Evolutionary conservation across 1,140 invertebrate species (phyloP).

Genomic region (Drosophila murphyi): DNA sequence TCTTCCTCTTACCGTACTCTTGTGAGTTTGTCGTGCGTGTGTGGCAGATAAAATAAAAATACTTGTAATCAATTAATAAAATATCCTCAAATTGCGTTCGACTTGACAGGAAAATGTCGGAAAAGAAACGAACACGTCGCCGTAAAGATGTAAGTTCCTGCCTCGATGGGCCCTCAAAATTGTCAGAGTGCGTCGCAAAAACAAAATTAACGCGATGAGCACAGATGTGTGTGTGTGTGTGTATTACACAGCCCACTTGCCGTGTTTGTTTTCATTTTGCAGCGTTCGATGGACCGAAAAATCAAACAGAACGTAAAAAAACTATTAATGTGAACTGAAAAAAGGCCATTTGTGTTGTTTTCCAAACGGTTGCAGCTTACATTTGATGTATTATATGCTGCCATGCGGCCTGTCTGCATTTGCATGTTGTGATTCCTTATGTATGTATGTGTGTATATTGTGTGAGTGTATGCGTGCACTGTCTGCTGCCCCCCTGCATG

Average conservation of each 20-base stretch:
- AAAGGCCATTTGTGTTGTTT: slow-evolving; percentile 6
- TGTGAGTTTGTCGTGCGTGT: slow-evolving; percentile 54
- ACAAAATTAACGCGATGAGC: slow-evolving; percentile 13
- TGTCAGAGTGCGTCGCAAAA: slow-evolving; percentile 4
- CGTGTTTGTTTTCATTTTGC: slow-evolving; percentile 64
- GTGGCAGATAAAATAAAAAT: slow-evolving; percentile 67
- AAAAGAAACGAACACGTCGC: slow-evolving; percentile 82
- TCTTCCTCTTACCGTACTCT: slow-evolving; percentile 33
- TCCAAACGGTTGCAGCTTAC: slow-evolving; percentile 1
- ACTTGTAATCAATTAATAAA: slow-evolving; percentile 51
- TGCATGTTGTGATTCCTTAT: slow-evolving; percentile 12
- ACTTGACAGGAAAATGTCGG: slow-evolving; percentile 67
- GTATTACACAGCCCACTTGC: slow-evolving; percentile 58
- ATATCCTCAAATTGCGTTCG: slow-evolving; percentile 11
- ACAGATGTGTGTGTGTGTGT: slow-evolving; percentile 15
- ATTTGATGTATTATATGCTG: not conserved
- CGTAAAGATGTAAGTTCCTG: slow-evolving; percentile 82
- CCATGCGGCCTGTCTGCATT: slow-evolving; percentile 21
- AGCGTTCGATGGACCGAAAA: slow-evolving; percentile 19
- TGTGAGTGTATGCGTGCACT: slow-evolving; percentile 18
- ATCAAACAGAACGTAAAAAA: slow-evolving; percentile 13
- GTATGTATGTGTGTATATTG: not conserved
- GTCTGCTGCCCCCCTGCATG: not conserved
- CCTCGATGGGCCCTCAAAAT: not conserved
- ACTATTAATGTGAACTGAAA: slow-evolving; percentile 9